Conservation (phyloP, 2,797 vertebrate species). For the Acipenser transmontanus region DNA sequence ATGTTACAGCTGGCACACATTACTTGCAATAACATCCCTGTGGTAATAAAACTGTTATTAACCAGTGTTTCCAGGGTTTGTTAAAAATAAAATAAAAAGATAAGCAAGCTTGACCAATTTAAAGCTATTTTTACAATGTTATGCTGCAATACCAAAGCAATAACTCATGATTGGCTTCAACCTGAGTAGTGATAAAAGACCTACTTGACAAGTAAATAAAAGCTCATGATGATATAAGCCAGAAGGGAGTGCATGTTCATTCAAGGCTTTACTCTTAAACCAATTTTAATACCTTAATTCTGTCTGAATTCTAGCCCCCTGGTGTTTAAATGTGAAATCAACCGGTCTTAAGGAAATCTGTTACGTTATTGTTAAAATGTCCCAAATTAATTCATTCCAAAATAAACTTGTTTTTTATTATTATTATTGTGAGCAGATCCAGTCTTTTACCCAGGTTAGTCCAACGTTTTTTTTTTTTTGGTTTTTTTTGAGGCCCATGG, state of each 20-base stretch:
- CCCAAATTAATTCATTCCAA: too few relatives aligned
- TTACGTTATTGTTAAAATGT: too few relatives aligned
- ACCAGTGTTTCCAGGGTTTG: conserved; percentile 12
- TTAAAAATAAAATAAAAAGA: background rate
- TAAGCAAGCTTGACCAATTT: background rate
- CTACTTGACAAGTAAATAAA: conserved; percentile 26
- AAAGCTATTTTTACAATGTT: background rate
- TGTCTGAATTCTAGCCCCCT: conserved; percentile 13
- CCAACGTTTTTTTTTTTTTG: too few relatives aligned
- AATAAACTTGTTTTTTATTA: too few relatives aligned
- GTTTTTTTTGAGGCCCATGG: too few relatives aligned
- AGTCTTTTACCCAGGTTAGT: too few relatives aligned
- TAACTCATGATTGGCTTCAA: conserved; percentile 12
- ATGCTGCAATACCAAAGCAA: background rate
- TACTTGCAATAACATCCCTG: conserved; percentile 8
- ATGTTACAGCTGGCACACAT: conserved; percentile 22
- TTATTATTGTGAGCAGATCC: too few relatives aligned
- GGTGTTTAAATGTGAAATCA: background rate
- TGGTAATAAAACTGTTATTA: conserved; percentile 3
- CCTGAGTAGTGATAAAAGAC: conserved; percentile 8
- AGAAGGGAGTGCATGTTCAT: conserved; percentile 45
- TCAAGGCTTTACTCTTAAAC: conserved; percentile 18
- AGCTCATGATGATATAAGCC: conserved; percentile 48
- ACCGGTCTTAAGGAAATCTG: too few relatives aligned
- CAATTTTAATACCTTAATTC: conserved; percentile 26